Percentiles rank a stretch among this genome's conserved stretches.
phyloP scores from a whole-genome alignment of 2,888 invertebrate species.

The Cataglyphis rosenhaueri region DNA sequence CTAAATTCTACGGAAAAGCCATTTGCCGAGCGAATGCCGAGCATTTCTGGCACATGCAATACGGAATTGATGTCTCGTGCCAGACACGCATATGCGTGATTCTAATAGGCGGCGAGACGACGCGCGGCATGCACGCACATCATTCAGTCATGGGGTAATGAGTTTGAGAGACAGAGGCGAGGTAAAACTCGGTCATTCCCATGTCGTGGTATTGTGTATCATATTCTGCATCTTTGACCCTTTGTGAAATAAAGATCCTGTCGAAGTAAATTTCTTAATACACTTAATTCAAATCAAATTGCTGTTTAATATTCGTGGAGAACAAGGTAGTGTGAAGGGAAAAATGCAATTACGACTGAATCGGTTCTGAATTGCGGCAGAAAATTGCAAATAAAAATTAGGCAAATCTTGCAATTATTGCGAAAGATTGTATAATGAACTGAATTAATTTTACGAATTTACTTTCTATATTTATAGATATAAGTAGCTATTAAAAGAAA shows the following conservation, averaged over 20 bases:
- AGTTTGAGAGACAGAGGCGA: slow-evolving; percentile 65
- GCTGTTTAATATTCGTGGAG: slow-evolving; percentile 7
- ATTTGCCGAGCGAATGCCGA: slow-evolving; percentile 39
- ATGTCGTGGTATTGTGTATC: slow-evolving; percentile 46
- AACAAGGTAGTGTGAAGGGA: background rate
- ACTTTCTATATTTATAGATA: background rate
- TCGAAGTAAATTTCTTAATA: slow-evolving; percentile 41
- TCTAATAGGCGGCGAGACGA: slow-evolving; percentile 40
- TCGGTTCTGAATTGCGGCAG: background rate
- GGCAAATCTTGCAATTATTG: background rate
- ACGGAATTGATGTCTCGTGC: slow-evolving; percentile 56
- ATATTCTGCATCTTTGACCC: slow-evolving; percentile 61
- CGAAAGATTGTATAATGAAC: background rate
- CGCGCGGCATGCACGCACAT: slow-evolving; percentile 39
- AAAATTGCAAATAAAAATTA: slow-evolving; percentile 14
- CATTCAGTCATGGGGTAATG: slow-evolving; percentile 61
- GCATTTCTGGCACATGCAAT: slow-evolving; percentile 46
- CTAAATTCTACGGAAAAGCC: slow-evolving; percentile 39
- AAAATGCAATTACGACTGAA: background rate
- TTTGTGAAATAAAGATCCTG: slow-evolving; percentile 37
- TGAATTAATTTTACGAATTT: background rate
- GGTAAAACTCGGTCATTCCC: slow-evolving; percentile 72
- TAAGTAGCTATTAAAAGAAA: background rate
- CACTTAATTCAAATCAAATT: slow-evolving; percentile 4
- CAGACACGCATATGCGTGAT: slow-evolving; percentile 56